Base-by-base conservation (phyloP, 1,140 invertebrate genomes). In the Pogonomyrmex californicus region DNA sequence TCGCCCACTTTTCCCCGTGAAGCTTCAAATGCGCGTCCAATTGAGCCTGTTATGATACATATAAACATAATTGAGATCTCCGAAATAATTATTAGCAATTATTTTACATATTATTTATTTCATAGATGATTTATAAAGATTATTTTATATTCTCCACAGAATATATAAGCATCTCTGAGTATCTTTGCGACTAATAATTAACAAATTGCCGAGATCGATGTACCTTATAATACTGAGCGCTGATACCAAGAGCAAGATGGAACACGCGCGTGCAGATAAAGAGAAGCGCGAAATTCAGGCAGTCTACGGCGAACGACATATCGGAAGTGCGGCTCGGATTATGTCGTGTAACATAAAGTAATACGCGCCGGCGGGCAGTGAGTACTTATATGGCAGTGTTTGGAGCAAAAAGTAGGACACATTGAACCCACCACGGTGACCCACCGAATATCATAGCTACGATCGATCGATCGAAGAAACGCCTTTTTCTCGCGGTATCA, bases 1-100 rank as follows among this genome's bases (percentile, higher is more conserved):
- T 88, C 14, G 92, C 82, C 92, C 93, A 94, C 77, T 93, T 94
- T 71, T 94, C 94, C 44, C 92, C 92, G 62, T 94, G 94, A 56
- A 94, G 92, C 54, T 93, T 94, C 30, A 93, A 82, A 87, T 94
- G 94, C 10, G 93, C 93, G 9, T 94, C 93, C 66, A 94, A 75
- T 54, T 94, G 94, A 9, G 88, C 87, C 94, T 94, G 68, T 5
- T 86, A 91, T 9, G 30, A 62, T 51, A 87, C 44, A 38, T 7
- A 5, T 23, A 51, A 51, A 66, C 51, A 79, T 30, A 38, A 79
- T 66, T 54, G 23, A 10, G 41, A 49, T 66, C 5, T 36, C 7
- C 17, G 23, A 9, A 23, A 4, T 60, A 1, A 1, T 68, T 12
- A 6, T 23, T 4, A 23, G 23, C 23, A 76, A 41, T 60, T 76